Conservation (phyloP, 2,888 invertebrate genomes). For the Leptopilina drosophilae region DNA sequence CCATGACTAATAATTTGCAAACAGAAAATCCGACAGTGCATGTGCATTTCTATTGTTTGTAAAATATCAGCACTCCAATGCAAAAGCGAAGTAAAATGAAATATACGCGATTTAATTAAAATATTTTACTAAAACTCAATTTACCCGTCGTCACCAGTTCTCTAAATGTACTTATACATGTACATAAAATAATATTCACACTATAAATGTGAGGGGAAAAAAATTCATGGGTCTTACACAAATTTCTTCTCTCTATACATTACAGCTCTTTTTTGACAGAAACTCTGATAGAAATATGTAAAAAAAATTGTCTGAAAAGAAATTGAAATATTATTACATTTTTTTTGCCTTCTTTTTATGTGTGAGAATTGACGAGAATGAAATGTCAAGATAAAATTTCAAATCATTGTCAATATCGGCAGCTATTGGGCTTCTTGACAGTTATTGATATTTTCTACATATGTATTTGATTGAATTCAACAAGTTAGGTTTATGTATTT, state of each 20-base stretch:
- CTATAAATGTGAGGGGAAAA: neutral
- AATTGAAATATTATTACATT: neutral
- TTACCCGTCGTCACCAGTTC: neutral
- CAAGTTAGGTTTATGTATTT: neutral
- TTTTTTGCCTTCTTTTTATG: too few species aligned
- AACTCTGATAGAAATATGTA: neutral
- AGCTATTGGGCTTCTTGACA: neutral
- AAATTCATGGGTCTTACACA: neutral
- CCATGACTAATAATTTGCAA: conserved; percentile 21
- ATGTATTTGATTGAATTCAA: neutral
- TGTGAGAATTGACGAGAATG: neutral
- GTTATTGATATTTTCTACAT: neutral
- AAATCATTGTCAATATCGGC: neutral
- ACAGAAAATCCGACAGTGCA: neutral
- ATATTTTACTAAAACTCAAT: conserved; percentile 21
- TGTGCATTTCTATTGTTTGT: conserved; percentile 20
- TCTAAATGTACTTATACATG: neutral
- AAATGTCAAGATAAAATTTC: neutral
- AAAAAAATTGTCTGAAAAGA: neutral
- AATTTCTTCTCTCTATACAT: neutral
- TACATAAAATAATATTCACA: neutral
- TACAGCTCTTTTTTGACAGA: neutral
- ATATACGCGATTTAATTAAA: neutral
- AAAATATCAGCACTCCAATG: neutral
- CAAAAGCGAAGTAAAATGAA: neutral